Evolutionary conservation across 2,113 vertebrate genomes (phyloP).

Genomic region (Phaethornis superciliosus): DNA sequence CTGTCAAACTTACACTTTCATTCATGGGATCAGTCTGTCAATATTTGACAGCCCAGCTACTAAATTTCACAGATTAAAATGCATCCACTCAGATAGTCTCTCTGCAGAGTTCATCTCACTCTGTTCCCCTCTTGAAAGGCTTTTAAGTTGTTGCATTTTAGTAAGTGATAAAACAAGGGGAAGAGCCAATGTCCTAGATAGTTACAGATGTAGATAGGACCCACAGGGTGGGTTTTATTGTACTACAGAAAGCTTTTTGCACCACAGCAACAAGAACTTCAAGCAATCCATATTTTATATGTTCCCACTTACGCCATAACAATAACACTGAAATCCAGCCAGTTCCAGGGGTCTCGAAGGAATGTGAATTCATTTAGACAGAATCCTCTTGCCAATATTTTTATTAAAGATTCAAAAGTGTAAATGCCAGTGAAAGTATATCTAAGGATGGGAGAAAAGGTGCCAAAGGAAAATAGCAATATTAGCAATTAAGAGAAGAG

Average conservation of each 20-base stretch:
- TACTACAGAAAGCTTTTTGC: background rate
- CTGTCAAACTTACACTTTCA: background rate
- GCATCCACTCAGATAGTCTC: rapidly evolving
- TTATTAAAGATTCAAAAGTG: conserved; percentile 94
- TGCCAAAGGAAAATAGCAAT: background rate
- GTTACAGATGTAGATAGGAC: background rate
- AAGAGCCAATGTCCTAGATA: background rate
- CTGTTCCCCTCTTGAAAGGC: background rate
- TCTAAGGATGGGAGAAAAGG: conserved; percentile 71
- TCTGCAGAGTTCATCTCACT: background rate
- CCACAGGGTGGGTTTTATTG: background rate
- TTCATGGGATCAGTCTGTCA: background rate
- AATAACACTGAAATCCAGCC: conserved; percentile 95
- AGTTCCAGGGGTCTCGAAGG: conserved; percentile 96
- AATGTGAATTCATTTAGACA: conserved; percentile 92
- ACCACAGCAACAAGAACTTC: background rate
- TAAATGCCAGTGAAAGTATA: conserved; percentile 94
- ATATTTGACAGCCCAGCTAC: background rate
- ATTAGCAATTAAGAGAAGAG: background rate
- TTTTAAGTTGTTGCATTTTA: background rate
- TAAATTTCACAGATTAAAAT: background rate
- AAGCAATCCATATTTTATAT: background rate
- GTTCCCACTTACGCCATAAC: conserved; percentile 89
- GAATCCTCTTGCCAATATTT: conserved; percentile 95
- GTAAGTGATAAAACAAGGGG: background rate